phyloP scores from a whole-genome alignment of 2,113 vertebrate species.

The Orientallactaga bullata region DNA sequence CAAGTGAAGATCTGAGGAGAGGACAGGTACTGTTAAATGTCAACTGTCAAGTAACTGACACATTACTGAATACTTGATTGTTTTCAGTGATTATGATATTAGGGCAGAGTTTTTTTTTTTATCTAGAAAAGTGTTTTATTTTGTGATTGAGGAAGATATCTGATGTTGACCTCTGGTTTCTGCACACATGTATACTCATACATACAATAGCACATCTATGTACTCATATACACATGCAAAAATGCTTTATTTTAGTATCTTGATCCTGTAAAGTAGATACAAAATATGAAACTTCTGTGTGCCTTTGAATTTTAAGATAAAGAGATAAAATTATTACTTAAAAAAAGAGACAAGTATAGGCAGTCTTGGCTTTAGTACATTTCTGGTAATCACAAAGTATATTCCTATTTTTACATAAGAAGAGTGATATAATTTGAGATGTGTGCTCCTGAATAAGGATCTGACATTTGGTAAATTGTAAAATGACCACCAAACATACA shows the following conservation, averaged over 20 bases:
- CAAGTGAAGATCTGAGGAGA: conserved; percentile 79
- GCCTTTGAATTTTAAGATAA: conserved; percentile 68
- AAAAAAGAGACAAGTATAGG: conserved; percentile 56
- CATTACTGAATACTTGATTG: conserved; percentile 69
- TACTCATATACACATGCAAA: not conserved
- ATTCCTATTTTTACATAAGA: conserved; percentile 60
- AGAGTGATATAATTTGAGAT: conserved; percentile 46
- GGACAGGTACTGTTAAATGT: conserved; percentile 77
- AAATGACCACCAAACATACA: conserved; percentile 35
- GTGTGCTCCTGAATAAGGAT: conserved; percentile 31
- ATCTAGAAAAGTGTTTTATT: conserved; percentile 63
- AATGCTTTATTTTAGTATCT: conserved; percentile 69
- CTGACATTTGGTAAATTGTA: conserved; percentile 54
- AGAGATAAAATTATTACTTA: conserved; percentile 23
- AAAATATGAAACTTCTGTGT: conserved; percentile 69
- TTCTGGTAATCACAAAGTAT: conserved; percentile 58
- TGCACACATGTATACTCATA: no score
- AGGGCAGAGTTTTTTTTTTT: conserved; percentile 48
- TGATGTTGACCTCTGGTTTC: no score
- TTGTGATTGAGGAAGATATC: no score
- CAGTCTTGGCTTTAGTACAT: conserved; percentile 46
- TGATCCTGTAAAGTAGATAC: conserved; percentile 39
- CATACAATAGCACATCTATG: no score
- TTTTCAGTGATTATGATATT: conserved; percentile 70
- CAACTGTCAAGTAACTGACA: conserved; percentile 67